Conservation (phyloP, 2,113 vertebrate genomes). For the Cichladusa arquata region DNA sequence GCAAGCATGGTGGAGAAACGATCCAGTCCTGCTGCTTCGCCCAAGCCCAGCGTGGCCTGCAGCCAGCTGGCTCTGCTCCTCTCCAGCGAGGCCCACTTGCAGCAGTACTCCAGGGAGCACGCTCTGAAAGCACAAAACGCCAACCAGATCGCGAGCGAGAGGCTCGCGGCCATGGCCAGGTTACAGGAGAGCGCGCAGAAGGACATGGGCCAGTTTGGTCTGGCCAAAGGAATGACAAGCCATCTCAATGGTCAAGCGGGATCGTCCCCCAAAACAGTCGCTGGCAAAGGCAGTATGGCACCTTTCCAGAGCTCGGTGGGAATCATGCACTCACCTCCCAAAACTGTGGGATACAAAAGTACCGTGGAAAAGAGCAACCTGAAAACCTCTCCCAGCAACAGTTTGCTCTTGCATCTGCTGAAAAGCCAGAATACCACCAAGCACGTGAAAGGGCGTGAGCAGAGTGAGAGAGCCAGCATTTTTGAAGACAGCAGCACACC, state of each 20-base stretch:
- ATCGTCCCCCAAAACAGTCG: slow-evolving; percentile 75
- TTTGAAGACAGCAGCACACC: slow-evolving; percentile 86
- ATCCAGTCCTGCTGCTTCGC: slow-evolving; percentile 89
- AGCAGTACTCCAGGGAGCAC: slow-evolving; percentile 97
- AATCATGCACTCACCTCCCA: slow-evolving; percentile 70
- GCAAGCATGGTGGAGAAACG: slow-evolving; percentile 94
- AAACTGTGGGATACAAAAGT: slow-evolving; percentile 80
- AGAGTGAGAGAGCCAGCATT: slow-evolving; percentile 77
- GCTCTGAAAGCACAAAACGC: slow-evolving; percentile 93
- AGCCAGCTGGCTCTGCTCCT: slow-evolving; percentile 94
- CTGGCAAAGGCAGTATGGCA: slow-evolving; percentile 76
- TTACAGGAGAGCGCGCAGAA: slow-evolving; percentile 83
- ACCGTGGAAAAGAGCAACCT: slow-evolving; percentile 79
- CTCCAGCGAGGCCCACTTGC: slow-evolving; percentile 96
- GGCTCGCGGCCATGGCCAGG: slow-evolving; percentile 93
- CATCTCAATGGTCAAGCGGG: slow-evolving; percentile 83
- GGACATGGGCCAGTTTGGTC: slow-evolving; percentile 74
- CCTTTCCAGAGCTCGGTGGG: slow-evolving; percentile 75
- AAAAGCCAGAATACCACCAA: slow-evolving; percentile 92
- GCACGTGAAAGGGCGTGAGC: slow-evolving; percentile 80
- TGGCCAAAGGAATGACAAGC: slow-evolving; percentile 79
- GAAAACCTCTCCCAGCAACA: slow-evolving; percentile 89
- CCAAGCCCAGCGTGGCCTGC: slow-evolving; percentile 95
- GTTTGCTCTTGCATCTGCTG: slow-evolving; percentile 91
- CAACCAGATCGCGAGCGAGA: slow-evolving; percentile 90